A percentile compares a stretch with the other conserved stretches of the same genome.
phyloP scores from a whole-genome alignment of 92 coral and sea anemone species.

The Parazoanthus swiftii region DNA sequence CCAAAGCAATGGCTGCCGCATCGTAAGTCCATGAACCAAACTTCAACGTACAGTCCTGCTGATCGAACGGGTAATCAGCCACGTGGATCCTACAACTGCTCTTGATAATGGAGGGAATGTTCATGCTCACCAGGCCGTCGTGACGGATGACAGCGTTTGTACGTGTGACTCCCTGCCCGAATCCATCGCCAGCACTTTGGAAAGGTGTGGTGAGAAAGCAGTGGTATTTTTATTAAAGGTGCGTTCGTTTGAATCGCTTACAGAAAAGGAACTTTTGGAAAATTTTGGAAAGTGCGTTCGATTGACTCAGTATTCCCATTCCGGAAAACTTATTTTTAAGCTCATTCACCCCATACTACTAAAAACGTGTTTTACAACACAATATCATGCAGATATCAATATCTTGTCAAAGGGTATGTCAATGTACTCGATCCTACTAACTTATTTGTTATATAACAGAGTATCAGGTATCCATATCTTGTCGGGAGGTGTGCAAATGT shows the following conservation, averaged over 20 bases:
- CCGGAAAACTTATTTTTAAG: too few species aligned
- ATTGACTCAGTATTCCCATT: too few species aligned
- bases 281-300: too few species aligned
- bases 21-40: conserved; percentile 91
- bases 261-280: too few species aligned
- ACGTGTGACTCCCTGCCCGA: conserved; percentile 70
- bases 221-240: too few species aligned
- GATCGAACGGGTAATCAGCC: conserved; percentile 84
- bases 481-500: conserved; percentile 52
- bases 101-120: conserved; percentile 63
- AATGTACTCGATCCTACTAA: too few species aligned
- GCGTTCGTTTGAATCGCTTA: too few species aligned
- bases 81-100: conserved; percentile 84
- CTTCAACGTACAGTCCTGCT: conserved; percentile 73
- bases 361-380: too few species aligned
- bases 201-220: too few species aligned
- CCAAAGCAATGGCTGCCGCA: conserved; percentile 55
- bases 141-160: conserved; percentile 65
- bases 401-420: too few species aligned
- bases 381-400: too few species aligned
- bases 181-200: conserved; percentile 71
- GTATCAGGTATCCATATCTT: conserved; percentile 86
- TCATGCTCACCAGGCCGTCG: conserved; percentile 67
- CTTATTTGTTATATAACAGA: conserved; percentile 44
- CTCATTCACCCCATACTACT: too few species aligned